phyloP scores from a whole-genome alignment of 2,888 invertebrate species.

The Chalcosyrphus nemorum region DNA sequence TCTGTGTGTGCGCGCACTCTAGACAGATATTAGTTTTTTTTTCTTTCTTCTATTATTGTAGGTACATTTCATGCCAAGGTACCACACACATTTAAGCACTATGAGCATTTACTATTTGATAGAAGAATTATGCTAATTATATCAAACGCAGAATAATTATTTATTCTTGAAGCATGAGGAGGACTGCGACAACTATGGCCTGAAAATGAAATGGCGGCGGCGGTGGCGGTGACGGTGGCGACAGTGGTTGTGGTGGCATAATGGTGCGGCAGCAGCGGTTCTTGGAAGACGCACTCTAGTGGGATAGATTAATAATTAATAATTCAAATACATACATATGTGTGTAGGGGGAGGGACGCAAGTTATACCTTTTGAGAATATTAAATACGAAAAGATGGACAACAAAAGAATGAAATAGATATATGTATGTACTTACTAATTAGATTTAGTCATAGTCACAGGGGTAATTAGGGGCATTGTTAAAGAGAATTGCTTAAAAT shows the following conservation, averaged over 20 bases:
- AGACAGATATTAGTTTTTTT: conserved; percentile 55
- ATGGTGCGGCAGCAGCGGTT: conserved; percentile 28
- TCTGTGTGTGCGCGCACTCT: conserved; percentile 33
- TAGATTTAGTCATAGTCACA: conserved; percentile 30
- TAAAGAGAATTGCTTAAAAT: background rate
- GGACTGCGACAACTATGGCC: conserved; percentile 60
- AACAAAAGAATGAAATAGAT: conserved; percentile 9
- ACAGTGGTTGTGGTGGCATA: conserved; percentile 6
- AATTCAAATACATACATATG: conserved; percentile 59
- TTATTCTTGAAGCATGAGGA: conserved; percentile 62
- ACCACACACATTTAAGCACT: conserved; percentile 28
- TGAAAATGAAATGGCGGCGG: conserved; percentile 36
- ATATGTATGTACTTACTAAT: conserved; percentile 29
- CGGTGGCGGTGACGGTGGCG: conserved; percentile 22
- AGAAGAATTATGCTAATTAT: conserved; percentile 72
- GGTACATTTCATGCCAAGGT: conserved; percentile 33
- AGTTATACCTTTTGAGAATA: conserved; percentile 57
- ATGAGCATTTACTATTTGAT: conserved; percentile 66
- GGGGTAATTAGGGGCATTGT: background rate
- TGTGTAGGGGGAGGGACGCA: conserved; percentile 70
- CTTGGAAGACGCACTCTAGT: conserved; percentile 36
- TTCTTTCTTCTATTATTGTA: background rate
- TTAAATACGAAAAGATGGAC: conserved; percentile 39
- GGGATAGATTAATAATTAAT: conserved; percentile 46
- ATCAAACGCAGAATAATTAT: conserved; percentile 71